Base-by-base conservation (phyloP, 2,797 vertebrate genomes). In the Cirrhinus molitorella region DNA sequence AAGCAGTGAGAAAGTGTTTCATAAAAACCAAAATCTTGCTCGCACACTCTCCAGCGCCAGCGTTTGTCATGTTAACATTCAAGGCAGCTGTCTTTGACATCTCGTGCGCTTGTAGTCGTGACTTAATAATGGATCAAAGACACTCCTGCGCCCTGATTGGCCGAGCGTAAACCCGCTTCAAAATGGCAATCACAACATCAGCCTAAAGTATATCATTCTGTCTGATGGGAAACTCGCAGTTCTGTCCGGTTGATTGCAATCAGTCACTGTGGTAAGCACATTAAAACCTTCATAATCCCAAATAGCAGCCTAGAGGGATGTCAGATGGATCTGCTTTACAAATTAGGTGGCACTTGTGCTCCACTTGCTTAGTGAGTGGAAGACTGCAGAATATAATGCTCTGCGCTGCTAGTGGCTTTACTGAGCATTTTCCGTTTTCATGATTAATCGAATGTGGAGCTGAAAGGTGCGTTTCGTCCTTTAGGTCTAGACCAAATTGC, bases 201-300 rank as follows among this genome's bases (percentile, higher is more conserved):
- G 34, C 13, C 11, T 28, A 16, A 77, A 68, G 45, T 61, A 57
- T 79, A 71, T 66, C 34, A 43, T 55, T 49, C 23, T 53, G 16
- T 61, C 31, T 68, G 49, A 81, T 43, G 19, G 82, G 76, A 74
- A 70, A 28, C 72, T 81, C 49, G 51, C 49, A 28, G 68, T 47
- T 61, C 43, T 47, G 72, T 87, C 73, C 71, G 19, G 83, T 79
- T 86, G 81, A 85, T 85, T 88, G 80, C 80, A 88, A 88, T 88
- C 87, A 85, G 66, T 80, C 57, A 65, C 70, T 71, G 25, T 66
- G 28, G 61, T 37, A 75, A 67, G 77, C 71, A 85, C 71, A 75
- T 84, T 83, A 66, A 84, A 80, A 84, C 73, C 82, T 80, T 84
- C 65, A 76, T 75, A 81, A 83, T 83, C 72, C 59, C 83, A 84